Base-by-base conservation (phyloP, 2,888 invertebrate species). In the Tetropium fuscum region DNA sequence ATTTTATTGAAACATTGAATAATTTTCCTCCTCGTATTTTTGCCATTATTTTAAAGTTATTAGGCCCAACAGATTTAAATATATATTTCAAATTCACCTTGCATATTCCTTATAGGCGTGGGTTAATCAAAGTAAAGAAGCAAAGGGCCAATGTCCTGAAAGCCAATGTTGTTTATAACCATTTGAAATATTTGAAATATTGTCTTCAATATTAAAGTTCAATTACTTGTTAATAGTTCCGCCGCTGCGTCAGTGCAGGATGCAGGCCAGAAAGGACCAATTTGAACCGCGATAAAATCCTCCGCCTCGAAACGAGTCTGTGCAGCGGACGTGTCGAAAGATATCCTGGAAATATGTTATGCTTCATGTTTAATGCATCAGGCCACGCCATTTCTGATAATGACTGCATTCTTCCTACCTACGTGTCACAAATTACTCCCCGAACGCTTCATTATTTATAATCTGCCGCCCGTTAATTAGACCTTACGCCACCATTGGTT, bases 301-400 rank as follows among this genome's bases (percentile, higher is more conserved):
- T 51, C 40, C 27, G 43, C 48, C 58, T 45, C 25, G 48, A 48
- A 53, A 56, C 53, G 56, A 47, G 56, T 49, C 44, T 62, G 63
- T 60, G 66, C 66, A 68, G 59, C 64, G 67, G 72, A 74, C 75
- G 74, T 74, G 74, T 75, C 76, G 71, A 77, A 74, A 74, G 73
- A 74, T 74, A 70, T 71, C 73, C 74, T 74, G 74, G 45, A 76
- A 76, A 77, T 77, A 76, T 76, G 75, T 67, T 74, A 74, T 71
- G 74, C 67, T 75, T 78, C 77, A 78, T 78, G 78, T 77, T 77
- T 78, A 77, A 78, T 78, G 77, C 78, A 78, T 70, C 72, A 73
- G 72, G 66, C 68, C 64, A 62, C 69, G 73, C 74, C 73, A 73
- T 76, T 72, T 69, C 74, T 72, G 74, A 76, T 78, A 77, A 78